Conservation (phyloP, 1,140 invertebrate genomes). For the Ctenoplectra terminalis region DNA sequence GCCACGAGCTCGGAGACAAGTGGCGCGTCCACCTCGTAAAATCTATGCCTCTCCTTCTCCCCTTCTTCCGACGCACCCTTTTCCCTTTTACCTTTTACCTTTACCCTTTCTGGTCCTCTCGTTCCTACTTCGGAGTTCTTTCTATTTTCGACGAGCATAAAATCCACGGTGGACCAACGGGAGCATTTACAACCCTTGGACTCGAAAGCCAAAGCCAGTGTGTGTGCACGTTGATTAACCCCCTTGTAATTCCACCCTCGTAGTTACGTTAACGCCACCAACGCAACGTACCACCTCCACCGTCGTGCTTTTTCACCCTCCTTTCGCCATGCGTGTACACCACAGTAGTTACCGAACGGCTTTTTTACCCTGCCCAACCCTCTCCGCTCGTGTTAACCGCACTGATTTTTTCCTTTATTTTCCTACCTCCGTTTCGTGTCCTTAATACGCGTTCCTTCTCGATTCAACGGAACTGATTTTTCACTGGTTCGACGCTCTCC, state of each 20-base stretch:
- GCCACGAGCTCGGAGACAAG: constrained; percentile 65
- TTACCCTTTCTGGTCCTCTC: too few species aligned
- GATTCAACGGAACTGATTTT: constrained; percentile 23
- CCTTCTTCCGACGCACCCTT: neutral
- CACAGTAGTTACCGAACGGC: constrained; percentile 16
- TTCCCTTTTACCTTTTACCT: too few species aligned
- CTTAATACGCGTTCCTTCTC: constrained; percentile 37
- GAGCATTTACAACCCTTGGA: constrained; percentile 55
- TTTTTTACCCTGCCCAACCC: neutral
- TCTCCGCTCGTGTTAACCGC: constrained; percentile 13
- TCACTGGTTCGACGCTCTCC: neutral
- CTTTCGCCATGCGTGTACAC: neutral
- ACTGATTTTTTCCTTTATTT: constrained; percentile 30
- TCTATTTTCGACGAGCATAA: constrained; percentile 56
- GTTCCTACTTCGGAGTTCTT: constrained; percentile 12
- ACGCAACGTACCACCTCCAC: constrained; percentile 34
- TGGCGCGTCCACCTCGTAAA: constrained; percentile 68
- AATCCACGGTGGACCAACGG: constrained; percentile 45
- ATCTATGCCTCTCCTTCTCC: constrained; percentile 36
- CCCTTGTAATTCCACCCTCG: constrained; percentile 71
- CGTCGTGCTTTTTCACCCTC: constrained; percentile 39
- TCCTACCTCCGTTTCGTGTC: neutral
- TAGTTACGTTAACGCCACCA: constrained; percentile 67
- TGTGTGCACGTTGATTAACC: constrained; percentile 70
- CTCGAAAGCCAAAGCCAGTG: constrained; percentile 45